phyloP scores from a whole-genome alignment of 2,797 vertebrate genomes.

The Monodelphis domestica region DNA sequence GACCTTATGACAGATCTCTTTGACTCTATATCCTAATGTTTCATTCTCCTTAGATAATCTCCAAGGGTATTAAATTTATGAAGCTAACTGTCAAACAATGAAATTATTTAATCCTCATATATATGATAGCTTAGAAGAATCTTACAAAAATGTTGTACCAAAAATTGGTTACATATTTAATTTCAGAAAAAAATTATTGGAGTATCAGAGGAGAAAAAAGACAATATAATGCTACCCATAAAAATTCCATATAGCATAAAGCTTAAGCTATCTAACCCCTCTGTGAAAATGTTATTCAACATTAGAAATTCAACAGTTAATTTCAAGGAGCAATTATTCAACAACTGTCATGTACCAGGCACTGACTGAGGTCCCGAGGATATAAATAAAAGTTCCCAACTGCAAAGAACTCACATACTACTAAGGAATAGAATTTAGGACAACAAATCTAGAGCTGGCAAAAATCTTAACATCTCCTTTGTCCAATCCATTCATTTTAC shows the following conservation, averaged over 20 bases:
- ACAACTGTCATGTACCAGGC: neutral
- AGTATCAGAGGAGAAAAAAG: constrained; percentile 67
- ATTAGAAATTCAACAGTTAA: neutral
- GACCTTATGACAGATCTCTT: neutral
- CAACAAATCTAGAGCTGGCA: neutral
- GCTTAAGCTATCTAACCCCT: constrained; percentile 62
- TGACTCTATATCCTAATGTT: neutral
- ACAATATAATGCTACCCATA: constrained; percentile 69
- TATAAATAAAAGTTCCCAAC: neutral
- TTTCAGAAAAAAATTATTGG: constrained; percentile 75
- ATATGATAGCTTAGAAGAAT: constrained; percentile 64
- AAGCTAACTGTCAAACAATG: constrained; percentile 67
- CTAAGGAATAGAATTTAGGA: neutral
- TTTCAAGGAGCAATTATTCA: neutral
- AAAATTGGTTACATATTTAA: constrained; percentile 77
- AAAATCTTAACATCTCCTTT: neutral
- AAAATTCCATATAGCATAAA: constrained; percentile 71
- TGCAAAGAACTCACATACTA: neutral
- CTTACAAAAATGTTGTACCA: constrained; percentile 59
- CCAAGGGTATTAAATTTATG: constrained; percentile 59
- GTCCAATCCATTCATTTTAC: neutral
- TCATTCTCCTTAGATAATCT: constrained; percentile 19
- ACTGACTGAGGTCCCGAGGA: neutral
- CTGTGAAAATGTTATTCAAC: constrained; percentile 64
- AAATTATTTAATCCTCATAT: constrained; percentile 62